Conservation (phyloP, 2,888 invertebrate species). For the Xylota sylvarum region DNA sequence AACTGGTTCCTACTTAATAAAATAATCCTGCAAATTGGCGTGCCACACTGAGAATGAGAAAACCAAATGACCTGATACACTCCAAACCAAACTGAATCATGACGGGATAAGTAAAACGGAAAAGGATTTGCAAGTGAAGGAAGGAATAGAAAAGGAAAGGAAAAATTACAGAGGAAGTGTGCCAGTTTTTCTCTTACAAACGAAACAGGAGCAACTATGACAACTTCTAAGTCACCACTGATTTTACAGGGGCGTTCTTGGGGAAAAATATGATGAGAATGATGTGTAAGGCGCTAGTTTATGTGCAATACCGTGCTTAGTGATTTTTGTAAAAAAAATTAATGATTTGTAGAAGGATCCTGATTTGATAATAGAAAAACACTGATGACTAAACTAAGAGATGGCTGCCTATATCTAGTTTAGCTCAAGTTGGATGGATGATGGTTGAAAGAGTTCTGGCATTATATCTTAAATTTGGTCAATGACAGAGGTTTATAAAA, state of each 20-base stretch:
- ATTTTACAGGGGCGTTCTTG: neutral
- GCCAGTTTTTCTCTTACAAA: slow-evolving; percentile 25
- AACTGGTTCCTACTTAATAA: slow-evolving; percentile 45
- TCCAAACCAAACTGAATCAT: slow-evolving; percentile 41
- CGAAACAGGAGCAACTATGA: neutral
- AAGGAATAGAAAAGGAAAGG: slow-evolving; percentile 8
- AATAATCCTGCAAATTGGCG: slow-evolving; percentile 57
- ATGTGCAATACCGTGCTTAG: no score
- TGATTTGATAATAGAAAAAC: no score
- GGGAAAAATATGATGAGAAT: neutral
- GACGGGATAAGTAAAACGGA: slow-evolving; percentile 34
- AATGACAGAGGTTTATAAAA: no score
- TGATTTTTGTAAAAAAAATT: no score
- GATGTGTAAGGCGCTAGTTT: neutral
- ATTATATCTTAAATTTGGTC: no score
- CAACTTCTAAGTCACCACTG: slow-evolving; percentile 14
- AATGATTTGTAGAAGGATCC: no score
- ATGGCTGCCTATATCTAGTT: no score
- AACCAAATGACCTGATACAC: slow-evolving; percentile 52
- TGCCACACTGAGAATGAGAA: slow-evolving; percentile 37
- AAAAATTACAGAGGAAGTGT: slow-evolving; percentile 13
- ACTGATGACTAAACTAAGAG: no score
- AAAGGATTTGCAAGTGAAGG: slow-evolving; percentile 48
- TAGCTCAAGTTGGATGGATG: no score
- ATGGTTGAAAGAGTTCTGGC: no score